Base-by-base conservation (phyloP, 2,888 invertebrate species). In the Epsilonema sp. region DNA sequence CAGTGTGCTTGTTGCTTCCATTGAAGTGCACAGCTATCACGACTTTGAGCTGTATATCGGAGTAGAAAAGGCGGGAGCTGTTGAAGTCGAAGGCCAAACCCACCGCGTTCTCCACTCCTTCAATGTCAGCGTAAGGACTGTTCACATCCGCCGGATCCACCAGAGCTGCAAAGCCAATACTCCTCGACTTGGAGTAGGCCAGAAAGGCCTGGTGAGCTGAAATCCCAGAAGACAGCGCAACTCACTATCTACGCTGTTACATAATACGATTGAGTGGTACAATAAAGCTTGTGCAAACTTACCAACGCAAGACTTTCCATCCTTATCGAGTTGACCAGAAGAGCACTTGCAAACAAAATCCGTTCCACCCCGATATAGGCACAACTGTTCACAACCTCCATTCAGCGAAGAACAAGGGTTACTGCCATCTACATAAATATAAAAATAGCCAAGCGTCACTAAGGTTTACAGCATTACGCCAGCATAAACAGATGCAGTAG, bases 41-140 rank as follows among this genome's bases (percentile, higher is more conserved):
- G 54, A 80, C 77, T 48, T 82, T 83, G 60, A 78, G 73, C 64
- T 84, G 82, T 52, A 86, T 83, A 67, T 86, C 86, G 1, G 85
- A 85, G 70, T 82, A 87, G 70, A 82, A 85, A 43, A 85, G 70
- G 44, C 76, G 70, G 55, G 76, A 72, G 26, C 70, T 69, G 49
- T 70, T 67, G 67, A 79, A 82, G 69, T 82, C 80, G 67, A 78
- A 83, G 1, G 82, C 75, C 45, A 87, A 71, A 22, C 82, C 84
- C 58, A 86, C 84, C 8, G 82, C 83, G 69, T 86, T 86, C 48
- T 81, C 74, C 75, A 86, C 78, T 58, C 76, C 68, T 52, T 76
- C 74, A 47, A 86, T 80, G 37, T 76, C 73, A 41, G 78, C 75
- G 55, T 78, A 76, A 0, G 86, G 85, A 16, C 11, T 16, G 31